Conservation (phyloP, 2,888 invertebrate species). For the Hymenopus coronatus region DNA sequence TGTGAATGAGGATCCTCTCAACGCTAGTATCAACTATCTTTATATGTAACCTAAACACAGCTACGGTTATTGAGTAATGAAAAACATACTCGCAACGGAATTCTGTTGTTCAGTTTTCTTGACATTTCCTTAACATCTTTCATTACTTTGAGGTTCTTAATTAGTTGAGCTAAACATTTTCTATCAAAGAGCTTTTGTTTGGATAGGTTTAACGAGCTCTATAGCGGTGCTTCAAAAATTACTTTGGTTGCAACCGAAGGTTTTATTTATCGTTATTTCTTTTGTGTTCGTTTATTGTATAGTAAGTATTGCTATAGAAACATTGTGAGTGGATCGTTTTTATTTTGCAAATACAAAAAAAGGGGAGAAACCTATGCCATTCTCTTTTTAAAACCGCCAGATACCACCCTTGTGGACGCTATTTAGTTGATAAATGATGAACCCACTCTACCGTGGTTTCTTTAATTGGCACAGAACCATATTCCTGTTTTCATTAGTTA, state of each 20-base stretch:
- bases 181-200: no score
- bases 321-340: neutral
- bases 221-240: no score
- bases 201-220: no score
- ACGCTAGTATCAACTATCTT: no score
- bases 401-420: neutral
- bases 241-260: neutral
- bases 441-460: neutral
- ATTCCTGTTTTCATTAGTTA: neutral
- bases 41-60: no score
- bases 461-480: neutral
- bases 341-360: neutral
- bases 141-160: no score
- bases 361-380: neutral
- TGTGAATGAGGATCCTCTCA: no score
- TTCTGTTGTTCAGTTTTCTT: no score
- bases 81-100: no score
- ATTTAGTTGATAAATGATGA: neutral
- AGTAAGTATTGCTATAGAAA: neutral
- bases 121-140: no score
- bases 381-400: neutral
- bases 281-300: neutral
- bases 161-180: no score
- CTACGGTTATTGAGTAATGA: no score
- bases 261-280: neutral